A percentile compares a stretch with the other conserved stretches of the same genome.
These are phyloP conservation scores for Proctacanthus coquilletti DNA, from an alignment of 1,140 invertebrate genomes.

Conservation along the genomic window DNA sequence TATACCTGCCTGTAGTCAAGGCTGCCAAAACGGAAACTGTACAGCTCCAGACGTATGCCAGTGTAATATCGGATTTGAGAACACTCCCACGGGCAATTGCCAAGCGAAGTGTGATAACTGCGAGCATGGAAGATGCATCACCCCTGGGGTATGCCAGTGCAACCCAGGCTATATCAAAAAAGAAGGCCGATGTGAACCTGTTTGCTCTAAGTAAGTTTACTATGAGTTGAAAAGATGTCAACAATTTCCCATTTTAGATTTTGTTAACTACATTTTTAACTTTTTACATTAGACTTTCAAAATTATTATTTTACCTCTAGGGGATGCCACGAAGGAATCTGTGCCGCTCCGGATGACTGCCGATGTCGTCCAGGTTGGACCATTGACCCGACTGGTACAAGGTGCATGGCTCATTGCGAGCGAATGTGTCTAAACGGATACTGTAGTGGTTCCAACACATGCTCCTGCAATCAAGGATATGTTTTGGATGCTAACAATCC, in stretches of 20 bases:
- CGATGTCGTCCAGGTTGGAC: slow-evolving; percentile 26
- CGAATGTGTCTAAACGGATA: slow-evolving; percentile 35
- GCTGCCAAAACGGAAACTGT: slow-evolving; percentile 40
- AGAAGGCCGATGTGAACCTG: slow-evolving; percentile 32
- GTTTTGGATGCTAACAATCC: slow-evolving; percentile 28
- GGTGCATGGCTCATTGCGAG: slow-evolving; percentile 33
- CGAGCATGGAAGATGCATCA: slow-evolving; percentile 34
- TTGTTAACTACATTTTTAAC: too few species aligned
- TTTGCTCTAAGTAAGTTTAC: slow-evolving; percentile 28
- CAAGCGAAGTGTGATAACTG: slow-evolving; percentile 31
- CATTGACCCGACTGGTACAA: slow-evolving; percentile 18
- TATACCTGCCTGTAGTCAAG: slow-evolving; percentile 37
- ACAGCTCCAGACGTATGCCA: slow-evolving; percentile 37
- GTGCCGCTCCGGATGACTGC: slow-evolving; percentile 36
- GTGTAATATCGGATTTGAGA: slow-evolving; percentile 32
- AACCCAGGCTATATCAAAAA: slow-evolving; percentile 30
- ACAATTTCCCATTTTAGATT: too few species aligned
- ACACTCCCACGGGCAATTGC: slow-evolving; percentile 24
- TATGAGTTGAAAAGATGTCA: not conserved
- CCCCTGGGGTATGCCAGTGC: slow-evolving; percentile 37
- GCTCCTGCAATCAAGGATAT: slow-evolving; percentile 35
- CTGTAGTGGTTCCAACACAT: slow-evolving; percentile 34
- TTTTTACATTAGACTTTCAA: not conserved
- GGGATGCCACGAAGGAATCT: slow-evolving; percentile 36
- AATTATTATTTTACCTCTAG: slow-evolving; percentile 11